Evolutionary conservation across 2,113 vertebrate genomes (phyloP).

Genomic region (Oostethus manadensis): DNA sequence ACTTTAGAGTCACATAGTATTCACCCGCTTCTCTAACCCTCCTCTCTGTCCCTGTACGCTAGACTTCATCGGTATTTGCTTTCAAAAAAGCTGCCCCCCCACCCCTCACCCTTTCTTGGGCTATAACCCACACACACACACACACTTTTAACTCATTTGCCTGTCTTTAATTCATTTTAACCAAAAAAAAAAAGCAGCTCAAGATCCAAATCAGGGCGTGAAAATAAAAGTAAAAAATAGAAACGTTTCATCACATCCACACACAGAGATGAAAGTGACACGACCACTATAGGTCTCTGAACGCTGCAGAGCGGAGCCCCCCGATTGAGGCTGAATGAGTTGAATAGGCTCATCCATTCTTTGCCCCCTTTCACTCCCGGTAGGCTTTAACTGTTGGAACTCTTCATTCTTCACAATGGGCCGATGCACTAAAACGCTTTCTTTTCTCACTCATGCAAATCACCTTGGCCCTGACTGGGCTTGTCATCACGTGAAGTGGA

Average conservation of each 20-base stretch:
- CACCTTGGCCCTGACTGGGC: conserved; percentile 59
- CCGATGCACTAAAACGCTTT: conserved; percentile 89
- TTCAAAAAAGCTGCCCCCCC: conserved; percentile 47
- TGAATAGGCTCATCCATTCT: conserved; percentile 89
- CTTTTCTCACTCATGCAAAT: conserved; percentile 95
- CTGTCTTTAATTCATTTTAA: conserved; percentile 88
- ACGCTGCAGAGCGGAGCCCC: conserved; percentile 77
- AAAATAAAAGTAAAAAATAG: conserved; percentile 32
- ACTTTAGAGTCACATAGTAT: conserved; percentile 51
- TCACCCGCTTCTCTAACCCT: conserved; percentile 46
- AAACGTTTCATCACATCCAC: too few species aligned
- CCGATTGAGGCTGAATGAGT: conserved; percentile 77
- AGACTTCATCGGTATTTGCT: conserved; percentile 71
- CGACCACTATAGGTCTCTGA: conserved; percentile 80
- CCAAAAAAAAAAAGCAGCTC: conserved; percentile 77
- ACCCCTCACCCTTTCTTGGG: conserved; percentile 18
- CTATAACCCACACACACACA: conserved; percentile 24
- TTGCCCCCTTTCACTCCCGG: conserved; percentile 79
- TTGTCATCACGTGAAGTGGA: conserved; percentile 75
- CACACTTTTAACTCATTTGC: conserved; percentile 30
- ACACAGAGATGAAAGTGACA: conserved; percentile 88
- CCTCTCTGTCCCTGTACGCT: conserved; percentile 60
- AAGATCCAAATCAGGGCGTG: conserved; percentile 70
- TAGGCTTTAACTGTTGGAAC: conserved; percentile 84
- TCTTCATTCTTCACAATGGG: conserved; percentile 90